Base-by-base conservation (phyloP, 2,113 vertebrate species). In the Oceanites oceanicus region DNA sequence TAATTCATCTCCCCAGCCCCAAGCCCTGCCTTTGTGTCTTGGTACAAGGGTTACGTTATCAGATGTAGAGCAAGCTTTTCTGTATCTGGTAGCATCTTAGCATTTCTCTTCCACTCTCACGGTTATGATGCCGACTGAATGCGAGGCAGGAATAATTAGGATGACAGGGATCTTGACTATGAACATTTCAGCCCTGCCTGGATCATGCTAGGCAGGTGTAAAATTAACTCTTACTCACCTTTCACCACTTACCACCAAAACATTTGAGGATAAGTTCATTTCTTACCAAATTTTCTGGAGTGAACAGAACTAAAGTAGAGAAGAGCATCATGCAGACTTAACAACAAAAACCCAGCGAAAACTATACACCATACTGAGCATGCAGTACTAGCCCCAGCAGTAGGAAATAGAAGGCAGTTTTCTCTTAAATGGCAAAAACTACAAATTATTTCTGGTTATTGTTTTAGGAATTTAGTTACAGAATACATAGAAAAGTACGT, bases 331-430 rank as follows among this genome's bases (percentile, higher is more conserved):
- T 14, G 13, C 30, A 70, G 36, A 72, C 10, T 40, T 50, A 27
- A n/a, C 18, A 80, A 50, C 6, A 15, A 77, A 66, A 80, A 2
- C 9, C 45, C 40, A 40, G 40, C 22, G 52, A 83, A 7, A 47
- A 38, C 8, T 29, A 50, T 26, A 11, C 10, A 15, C 4, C 7
- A 4, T 3, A 11, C 5, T 10, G 9, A 61, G 26, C 0, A 0
- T 11, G 67, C 63, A 56, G 21, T 7, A 36, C 6, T 4, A 67
- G 70, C 19, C 49, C 8, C 49, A 70, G 25, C 36, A 58, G 25
- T 6, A 67, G 26, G 38, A 71, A 71, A 10, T 6, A 88, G 29
- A 71, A 50, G 4, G 18, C 6, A 36, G 15, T 19, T 83, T 80
- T 34, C 45, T 40, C 81, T 44, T 14, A 7, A n/a, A 59, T 10